Evolutionary conservation across 2,113 vertebrate genomes (phyloP).

Genomic region (Hipposideros armiger): DNA sequence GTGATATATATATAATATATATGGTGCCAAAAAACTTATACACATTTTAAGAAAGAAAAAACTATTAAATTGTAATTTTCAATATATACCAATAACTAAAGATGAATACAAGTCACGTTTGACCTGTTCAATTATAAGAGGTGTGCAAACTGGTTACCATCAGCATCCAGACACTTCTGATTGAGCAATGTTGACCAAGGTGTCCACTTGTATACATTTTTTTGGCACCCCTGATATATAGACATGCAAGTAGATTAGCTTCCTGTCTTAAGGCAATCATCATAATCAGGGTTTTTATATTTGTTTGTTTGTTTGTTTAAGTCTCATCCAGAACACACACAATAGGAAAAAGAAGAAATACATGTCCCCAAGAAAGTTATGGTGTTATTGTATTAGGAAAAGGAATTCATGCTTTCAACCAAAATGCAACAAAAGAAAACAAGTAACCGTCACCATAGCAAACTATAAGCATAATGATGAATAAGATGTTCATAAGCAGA

Average conservation of each 20-base stretch:
- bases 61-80: no score
- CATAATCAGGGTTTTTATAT: background rate
- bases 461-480: background rate
- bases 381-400: background rate
- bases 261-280: background rate
- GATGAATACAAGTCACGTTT: no score
- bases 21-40: no score
- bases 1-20: no score
- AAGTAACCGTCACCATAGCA: background rate
- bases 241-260: background rate
- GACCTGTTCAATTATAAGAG: no score
- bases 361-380: background rate
- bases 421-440: background rate
- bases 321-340: background rate
- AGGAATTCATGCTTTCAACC: background rate
- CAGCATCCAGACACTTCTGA: no score
- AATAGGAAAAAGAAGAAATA: background rate
- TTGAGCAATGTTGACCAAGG: no score
- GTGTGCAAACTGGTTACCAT: no score
- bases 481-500: background rate
- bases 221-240: background rate
- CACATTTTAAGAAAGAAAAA: no score
- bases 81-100: no score
- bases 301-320: background rate
- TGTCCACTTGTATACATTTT: no score